Evolutionary conservation across 2,113 vertebrate genomes (phyloP).

Genomic region (Pachyramphus minor): DNA sequence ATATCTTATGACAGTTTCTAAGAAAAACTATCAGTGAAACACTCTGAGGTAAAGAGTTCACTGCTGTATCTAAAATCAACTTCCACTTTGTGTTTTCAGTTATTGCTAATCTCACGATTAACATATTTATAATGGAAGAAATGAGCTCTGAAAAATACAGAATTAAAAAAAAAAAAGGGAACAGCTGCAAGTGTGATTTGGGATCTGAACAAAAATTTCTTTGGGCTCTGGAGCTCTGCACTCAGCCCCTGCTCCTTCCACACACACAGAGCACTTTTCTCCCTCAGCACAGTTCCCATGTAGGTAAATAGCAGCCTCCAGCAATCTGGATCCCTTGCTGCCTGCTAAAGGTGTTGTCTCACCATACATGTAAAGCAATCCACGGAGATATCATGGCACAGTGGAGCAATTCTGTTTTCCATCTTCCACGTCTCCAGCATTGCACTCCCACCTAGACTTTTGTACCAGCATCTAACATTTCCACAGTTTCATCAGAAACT

Average conservation of each 20-base stretch:
- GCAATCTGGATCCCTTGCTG: no score
- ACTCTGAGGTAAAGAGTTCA: background rate
- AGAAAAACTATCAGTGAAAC: background rate
- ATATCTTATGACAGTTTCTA: background rate
- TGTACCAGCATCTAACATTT: background rate
- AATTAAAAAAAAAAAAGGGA: background rate
- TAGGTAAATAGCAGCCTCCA: background rate
- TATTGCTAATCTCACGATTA: constrained; percentile 25
- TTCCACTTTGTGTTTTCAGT: constrained; percentile 35
- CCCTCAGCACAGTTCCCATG: background rate
- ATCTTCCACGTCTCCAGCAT: background rate
- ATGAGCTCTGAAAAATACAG: constrained; percentile 18
- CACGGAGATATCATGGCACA: background rate
- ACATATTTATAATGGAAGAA: constrained; percentile 39
- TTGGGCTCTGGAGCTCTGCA: background rate
- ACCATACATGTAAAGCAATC: background rate
- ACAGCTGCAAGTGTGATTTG: background rate
- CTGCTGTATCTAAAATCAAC: background rate
- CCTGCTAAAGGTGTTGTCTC: background rate
- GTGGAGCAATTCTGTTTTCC: background rate
- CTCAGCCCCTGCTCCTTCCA: background rate
- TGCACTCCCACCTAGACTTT: background rate
- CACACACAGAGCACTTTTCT: background rate
- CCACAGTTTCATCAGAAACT: background rate
- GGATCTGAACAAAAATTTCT: constrained; percentile 30